These are phyloP conservation scores for Bombus turneri DNA, from an alignment of 1,140 invertebrate species.

Conservation along the genomic window DNA sequence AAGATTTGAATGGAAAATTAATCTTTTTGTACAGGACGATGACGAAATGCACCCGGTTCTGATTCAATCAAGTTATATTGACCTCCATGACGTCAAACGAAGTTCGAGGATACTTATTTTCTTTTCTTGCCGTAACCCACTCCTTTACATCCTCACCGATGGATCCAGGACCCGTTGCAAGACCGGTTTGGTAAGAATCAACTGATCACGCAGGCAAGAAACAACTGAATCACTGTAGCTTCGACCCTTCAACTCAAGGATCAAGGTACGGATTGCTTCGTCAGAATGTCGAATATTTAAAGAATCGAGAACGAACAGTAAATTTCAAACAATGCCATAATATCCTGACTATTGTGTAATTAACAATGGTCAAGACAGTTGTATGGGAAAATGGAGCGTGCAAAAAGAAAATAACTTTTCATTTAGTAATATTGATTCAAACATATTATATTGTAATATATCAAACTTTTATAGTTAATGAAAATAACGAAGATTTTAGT, in stretches of 20 bases:
- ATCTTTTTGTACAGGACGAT: slow-evolving; percentile 16
- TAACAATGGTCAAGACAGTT: not conserved
- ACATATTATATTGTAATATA: not conserved
- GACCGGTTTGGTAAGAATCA: slow-evolving; percentile 72
- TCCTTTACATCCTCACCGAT: slow-evolving; percentile 56
- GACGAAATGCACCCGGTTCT: slow-evolving; percentile 44
- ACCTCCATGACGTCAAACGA: slow-evolving; percentile 68
- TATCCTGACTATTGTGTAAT: not conserved
- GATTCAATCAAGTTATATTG: slow-evolving; percentile 64
- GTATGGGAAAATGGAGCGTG: not conserved
- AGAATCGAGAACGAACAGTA: slow-evolving; percentile 17
- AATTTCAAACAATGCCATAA: slow-evolving; percentile 13
- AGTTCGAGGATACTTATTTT: slow-evolving; percentile 62
- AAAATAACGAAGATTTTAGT: not conserved
- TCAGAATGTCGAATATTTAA: slow-evolving; percentile 54
- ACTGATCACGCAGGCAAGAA: slow-evolving; percentile 63
- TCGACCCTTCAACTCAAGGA: slow-evolving; percentile 59
- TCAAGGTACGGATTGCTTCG: slow-evolving; percentile 47
- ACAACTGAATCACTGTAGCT: slow-evolving; percentile 69
- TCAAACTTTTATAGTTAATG: not conserved
- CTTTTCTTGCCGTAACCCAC: slow-evolving; percentile 49
- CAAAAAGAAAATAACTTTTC: not conserved
- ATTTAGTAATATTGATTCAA: not conserved
- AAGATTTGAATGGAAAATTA: not conserved
- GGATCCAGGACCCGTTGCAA: slow-evolving; percentile 61